Base-by-base conservation (phyloP, 2,888 invertebrate genomes). In the Tetranychus piercei region DNA sequence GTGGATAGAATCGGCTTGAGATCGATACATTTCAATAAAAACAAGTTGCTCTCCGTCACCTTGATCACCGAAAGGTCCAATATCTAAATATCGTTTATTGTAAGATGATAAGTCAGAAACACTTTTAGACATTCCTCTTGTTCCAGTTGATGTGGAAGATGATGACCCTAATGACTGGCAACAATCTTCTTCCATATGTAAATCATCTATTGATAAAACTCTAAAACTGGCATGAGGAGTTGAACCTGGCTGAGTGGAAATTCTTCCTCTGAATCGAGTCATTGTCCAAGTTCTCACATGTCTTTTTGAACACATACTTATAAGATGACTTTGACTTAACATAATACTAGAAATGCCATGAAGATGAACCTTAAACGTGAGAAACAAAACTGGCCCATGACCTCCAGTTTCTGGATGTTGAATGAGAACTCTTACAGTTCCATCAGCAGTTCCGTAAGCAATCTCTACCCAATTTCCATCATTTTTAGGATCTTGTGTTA, bases 381-480 rank as follows among this genome's bases (percentile, higher is more conserved):
- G 97, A 84, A 97, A 97, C 66, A 97, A 85, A 83, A 97, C 96
- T 3, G 97, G 97, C 0, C 95, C 95, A 81, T 97, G 95, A 0
- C 96, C 96, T 2, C 96, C 95, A 0, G 97, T 97, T 84, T 99
- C 97, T 1, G 97, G 97, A 83, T 99, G 97, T 80, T 97, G 97
- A 0, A 97, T 96, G 76, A 99, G 96, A 1, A 99, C 94, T 45
- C 96, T 87, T 22, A 99, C 96, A 0, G 92, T 92, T 20, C 72
- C 43, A 73, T 71, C 73, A 43, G 90, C 89, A 0, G 97, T 99
- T 4, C 97, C 99, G 82, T 99, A 99, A 0, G 97, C 99, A 80
- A 99, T 97, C 85, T 99, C 99, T 80, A 99, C 95, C 96, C 97
- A 97, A 84, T 97, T 97, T 71, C 96, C 96, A 83, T 94, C 95